Conservation (phyloP, 1,140 invertebrate genomes). For the Coenobita brevimanus region DNA sequence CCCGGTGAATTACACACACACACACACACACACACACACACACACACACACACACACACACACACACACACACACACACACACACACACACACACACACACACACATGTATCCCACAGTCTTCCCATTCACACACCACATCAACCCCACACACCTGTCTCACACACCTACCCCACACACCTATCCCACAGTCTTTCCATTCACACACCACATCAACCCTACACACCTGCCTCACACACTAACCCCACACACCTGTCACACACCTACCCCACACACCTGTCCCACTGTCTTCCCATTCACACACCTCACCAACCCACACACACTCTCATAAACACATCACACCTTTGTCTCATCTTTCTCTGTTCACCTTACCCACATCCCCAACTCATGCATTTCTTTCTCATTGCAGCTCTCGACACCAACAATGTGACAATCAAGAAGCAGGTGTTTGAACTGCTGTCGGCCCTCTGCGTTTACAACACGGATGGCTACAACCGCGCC, state of each 20-base stretch:
- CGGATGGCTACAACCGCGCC: constrained; percentile 87
- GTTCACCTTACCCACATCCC: not conserved
- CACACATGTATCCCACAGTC: too few species aligned
- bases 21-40: not conserved
- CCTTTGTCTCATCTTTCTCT: not conserved
- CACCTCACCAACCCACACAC: constrained; percentile 2
- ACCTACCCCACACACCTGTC: not conserved
- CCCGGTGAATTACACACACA: too few species aligned
- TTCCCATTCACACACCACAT: not conserved
- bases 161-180: not conserved
- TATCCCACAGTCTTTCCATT: not conserved
- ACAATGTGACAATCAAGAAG: constrained; percentile 89
- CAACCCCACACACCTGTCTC: not conserved
- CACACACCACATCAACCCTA: not conserved
- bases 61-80: not conserved
- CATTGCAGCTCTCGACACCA: constrained; percentile 85
- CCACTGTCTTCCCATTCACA: not conserved
- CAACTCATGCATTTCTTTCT: not conserved
- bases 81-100: not conserved
- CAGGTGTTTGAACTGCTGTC: constrained; percentile 93
- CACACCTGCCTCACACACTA: not conserved
- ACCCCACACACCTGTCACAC: not conserved
- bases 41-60: not conserved
- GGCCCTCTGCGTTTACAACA: constrained; percentile 90
- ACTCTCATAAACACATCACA: not conserved